These are phyloP conservation scores for Trematocara unimaculatum DNA, from an alignment of 2,113 vertebrate species.

Conservation along the genomic window DNA sequence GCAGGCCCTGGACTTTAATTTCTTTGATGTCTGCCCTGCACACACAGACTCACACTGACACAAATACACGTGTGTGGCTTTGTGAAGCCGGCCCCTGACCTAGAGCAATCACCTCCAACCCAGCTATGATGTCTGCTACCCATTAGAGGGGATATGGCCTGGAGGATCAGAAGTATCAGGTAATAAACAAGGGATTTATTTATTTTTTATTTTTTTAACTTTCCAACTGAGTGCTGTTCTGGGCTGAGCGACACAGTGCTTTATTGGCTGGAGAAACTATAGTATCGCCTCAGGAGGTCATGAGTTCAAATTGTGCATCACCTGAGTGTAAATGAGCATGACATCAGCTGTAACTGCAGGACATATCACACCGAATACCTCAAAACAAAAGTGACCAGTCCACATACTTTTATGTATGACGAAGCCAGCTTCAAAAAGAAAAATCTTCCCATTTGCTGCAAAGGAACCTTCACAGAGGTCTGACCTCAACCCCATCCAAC, in stretches of 20 bases:
- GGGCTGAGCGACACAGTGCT: background rate
- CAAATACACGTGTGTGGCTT: background rate
- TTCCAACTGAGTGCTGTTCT: background rate
- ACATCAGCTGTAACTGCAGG: background rate
- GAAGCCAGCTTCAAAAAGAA: background rate
- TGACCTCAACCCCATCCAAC: background rate
- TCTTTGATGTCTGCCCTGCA: conserved; percentile 7
- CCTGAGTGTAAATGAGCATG: background rate
- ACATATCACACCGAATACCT: background rate
- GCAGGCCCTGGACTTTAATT: conserved; percentile 4
- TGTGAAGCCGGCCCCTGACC: conserved; percentile 8
- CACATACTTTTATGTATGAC: background rate
- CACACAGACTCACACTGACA: background rate
- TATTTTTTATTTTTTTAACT: background rate
- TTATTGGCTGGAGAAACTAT: background rate
- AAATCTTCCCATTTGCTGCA: background rate
- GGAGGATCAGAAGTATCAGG: background rate
- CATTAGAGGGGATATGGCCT: background rate
- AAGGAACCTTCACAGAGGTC: background rate
- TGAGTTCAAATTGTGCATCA: background rate
- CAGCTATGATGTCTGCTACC: background rate
- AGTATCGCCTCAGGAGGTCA: background rate
- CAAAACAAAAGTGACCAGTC: background rate
- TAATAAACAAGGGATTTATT: background rate
- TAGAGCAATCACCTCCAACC: background rate